Percentiles rank a stretch among this genome's conserved stretches.
phyloP scores from a whole-genome alignment of 1,140 invertebrate genomes.

The Mactra quadrangularis region DNA sequence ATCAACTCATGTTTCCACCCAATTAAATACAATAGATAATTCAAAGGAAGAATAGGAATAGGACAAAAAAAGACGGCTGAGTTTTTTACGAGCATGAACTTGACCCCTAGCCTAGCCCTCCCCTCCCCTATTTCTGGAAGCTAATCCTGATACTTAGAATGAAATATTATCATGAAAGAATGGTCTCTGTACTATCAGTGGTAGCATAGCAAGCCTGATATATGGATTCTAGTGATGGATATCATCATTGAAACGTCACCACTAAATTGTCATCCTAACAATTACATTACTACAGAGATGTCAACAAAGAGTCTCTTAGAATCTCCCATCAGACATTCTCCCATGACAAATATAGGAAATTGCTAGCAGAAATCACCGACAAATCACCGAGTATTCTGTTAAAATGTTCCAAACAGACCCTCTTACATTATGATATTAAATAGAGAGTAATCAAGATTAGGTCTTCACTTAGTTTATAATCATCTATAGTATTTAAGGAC shows the following conservation, averaged over 20 bases:
- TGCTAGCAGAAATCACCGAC: conserved; percentile 2
- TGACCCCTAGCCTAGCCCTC: conserved; percentile 29
- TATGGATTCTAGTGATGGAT: conserved; percentile 44
- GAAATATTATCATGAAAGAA: too few relatives aligned
- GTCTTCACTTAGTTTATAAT: too few relatives aligned
- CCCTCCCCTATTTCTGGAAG: too few relatives aligned
- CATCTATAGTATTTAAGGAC: too few relatives aligned
- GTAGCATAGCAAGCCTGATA: conserved; percentile 32
- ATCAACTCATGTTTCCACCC: conserved; percentile 50
- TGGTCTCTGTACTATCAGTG: too few relatives aligned
- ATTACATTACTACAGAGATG: conserved; percentile 57
- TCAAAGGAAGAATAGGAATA: conserved; percentile 1
- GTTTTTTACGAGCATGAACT: conserved; percentile 37
- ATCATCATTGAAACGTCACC: conserved; percentile 1
- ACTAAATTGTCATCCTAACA: conserved; percentile 60
- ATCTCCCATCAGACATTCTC: conserved; percentile 19
- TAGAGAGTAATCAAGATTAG: too few relatives aligned
- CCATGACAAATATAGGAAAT: conserved; percentile 5
- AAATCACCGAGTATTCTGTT: too few relatives aligned
- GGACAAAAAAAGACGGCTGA: background rate
- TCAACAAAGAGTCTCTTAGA: conserved; percentile 26
- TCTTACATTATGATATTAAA: too few relatives aligned
- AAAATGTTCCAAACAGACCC: too few relatives aligned
- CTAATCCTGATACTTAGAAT: too few relatives aligned
- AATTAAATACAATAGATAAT: conserved; percentile 58